Conservation (phyloP, 2,113 vertebrate genomes). For the Catharus fuscescens region DNA sequence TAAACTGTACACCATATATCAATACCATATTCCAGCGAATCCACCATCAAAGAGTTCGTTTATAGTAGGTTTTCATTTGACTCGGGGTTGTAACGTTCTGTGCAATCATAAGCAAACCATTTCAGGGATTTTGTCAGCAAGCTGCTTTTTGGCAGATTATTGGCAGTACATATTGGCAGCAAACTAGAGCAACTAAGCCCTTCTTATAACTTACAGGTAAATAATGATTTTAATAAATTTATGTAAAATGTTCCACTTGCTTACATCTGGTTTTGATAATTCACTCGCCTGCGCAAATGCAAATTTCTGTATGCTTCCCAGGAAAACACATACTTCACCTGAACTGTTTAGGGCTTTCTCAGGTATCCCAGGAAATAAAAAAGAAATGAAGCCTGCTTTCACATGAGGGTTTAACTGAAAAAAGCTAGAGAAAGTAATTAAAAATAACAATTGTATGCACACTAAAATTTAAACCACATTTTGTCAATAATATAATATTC, state of each 20-base stretch:
- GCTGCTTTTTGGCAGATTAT: constrained; percentile 67
- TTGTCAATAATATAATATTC: background rate
- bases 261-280: constrained; percentile 71
- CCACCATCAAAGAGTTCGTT: constrained; percentile 68
- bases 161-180: constrained; percentile 62
- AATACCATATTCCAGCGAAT: constrained; percentile 66
- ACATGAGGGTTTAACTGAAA: background rate
- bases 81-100: constrained; percentile 53
- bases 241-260: constrained; percentile 71
- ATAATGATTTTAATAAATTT: constrained; percentile 77
- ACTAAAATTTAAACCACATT: background rate
- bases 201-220: constrained; percentile 73
- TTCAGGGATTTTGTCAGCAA: constrained; percentile 59
- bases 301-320: constrained; percentile 28
- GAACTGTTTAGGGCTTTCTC: constrained; percentile 57
- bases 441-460: background rate
- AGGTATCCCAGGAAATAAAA: constrained; percentile 19
- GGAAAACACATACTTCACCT: constrained; percentile 47
- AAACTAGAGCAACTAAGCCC: constrained; percentile 52
- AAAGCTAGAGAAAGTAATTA: background rate
- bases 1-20: constrained; percentile 49
- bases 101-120: constrained; percentile 52
- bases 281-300: constrained; percentile 5
- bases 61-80: constrained; percentile 59
- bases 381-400: background rate